Base-by-base conservation (phyloP, 2,113 vertebrate species). In the Typhlomys cinereus region DNA sequence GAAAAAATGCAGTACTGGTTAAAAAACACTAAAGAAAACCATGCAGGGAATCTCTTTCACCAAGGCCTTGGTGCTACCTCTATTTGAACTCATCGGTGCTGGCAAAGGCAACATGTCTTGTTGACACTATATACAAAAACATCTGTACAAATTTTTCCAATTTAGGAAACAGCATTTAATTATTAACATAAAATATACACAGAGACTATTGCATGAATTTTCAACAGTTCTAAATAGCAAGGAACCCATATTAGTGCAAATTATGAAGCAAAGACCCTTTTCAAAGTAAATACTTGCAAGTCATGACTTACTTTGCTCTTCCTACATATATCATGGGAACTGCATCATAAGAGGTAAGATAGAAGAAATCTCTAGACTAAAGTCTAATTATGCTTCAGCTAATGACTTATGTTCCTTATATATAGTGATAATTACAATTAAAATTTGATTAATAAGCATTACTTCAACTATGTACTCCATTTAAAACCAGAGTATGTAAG, bases 381-480 rank as follows among this genome's bases (percentile, higher is more conserved):
- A 66, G 41, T 87, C 83, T 70, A 85, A 74, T 67, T 80, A 87
- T 64, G 81, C 23, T 66, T 92, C n/a, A 92, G 80, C 88, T n/a
- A 81, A 39, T 85, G 67, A 93, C 92, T 85, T 87, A 73, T 66
- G 83, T 80, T n/a, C 23, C 64, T 93, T 31, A 67, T 89, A 94
- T 31, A 85, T 6, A 71, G 9, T 70, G 44, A 82, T 62, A n/a
- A 89, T 79, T 78, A 78, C 7, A 85, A 48, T 61, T 91, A 90
- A 84, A 57, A 87, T 69, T 94, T 88, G 85, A 92, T 70, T 95
- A 96, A 71, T 80, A 62, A 62, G 34, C 13, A 59, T 80, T 76
- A 86, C 29, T 88, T 93, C 79, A 92, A 94, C 89, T 88, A 89
- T 88, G 88, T 92, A 88, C 91, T 73, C 74, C 44, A 86, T 64